These are phyloP conservation scores for Amphilophus citrinellus DNA, from an alignment of 2,113 vertebrate species.

Conservation along the genomic window DNA sequence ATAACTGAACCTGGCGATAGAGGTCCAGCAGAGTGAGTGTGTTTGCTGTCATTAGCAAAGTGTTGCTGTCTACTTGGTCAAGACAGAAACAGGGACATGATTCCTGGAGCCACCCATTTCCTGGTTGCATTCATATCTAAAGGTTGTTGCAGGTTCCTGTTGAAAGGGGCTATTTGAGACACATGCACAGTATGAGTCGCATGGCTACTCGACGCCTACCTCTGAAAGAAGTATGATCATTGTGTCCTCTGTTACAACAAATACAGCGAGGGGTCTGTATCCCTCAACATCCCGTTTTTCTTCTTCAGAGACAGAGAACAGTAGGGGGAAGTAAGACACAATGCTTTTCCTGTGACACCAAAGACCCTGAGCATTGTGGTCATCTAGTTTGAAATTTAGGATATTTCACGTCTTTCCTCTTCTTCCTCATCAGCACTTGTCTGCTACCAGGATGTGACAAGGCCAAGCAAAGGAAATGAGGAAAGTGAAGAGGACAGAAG, in stretches of 20 bases:
- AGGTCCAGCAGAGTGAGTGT: not conserved
- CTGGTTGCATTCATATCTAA: not conserved
- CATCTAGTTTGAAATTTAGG: not conserved
- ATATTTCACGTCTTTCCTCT: slow-evolving; percentile 28
- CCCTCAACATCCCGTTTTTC: slow-evolving; percentile 47
- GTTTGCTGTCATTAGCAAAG: not conserved
- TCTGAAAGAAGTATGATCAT: slow-evolving; percentile 39
- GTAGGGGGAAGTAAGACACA: slow-evolving; percentile 47
- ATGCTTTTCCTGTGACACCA: slow-evolving; percentile 62
- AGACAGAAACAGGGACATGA: not conserved
- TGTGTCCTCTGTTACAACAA: slow-evolving; percentile 45
- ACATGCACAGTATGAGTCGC: not conserved
- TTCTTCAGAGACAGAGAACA: slow-evolving; percentile 38
- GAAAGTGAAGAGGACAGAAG: slow-evolving; percentile 23
- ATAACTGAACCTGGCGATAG: not conserved
- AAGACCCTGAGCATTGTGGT: slow-evolving; percentile 35
- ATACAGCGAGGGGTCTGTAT: slow-evolving; percentile 36
- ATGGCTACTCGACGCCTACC: slow-evolving; percentile 9
- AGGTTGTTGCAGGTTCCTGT: slow-evolving; percentile 6
- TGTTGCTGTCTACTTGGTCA: not conserved
- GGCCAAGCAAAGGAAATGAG: slow-evolving; percentile 2
- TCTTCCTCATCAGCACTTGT: slow-evolving; percentile 3
- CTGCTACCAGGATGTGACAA: not conserved
- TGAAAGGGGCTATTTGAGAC: not conserved
- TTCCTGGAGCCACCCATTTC: slow-evolving; percentile 25